A percentile compares a stretch with the other conserved stretches of the same genome.
phyloP scores from a whole-genome alignment of 2,797 vertebrate species.

The Microtus obscurus region DNA sequence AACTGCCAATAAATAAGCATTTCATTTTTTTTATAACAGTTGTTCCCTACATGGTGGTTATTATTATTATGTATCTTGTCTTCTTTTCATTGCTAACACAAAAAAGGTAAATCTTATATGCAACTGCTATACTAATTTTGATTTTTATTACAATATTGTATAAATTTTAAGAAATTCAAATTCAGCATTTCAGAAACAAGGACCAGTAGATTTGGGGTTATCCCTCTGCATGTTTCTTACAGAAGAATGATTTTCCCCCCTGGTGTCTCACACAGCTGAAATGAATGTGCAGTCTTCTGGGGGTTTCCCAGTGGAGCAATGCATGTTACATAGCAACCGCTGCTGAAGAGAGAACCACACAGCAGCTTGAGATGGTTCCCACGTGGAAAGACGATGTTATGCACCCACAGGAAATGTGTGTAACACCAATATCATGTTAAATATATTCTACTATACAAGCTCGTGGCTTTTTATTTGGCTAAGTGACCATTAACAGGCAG shows the following conservation, averaged over 20 bases:
- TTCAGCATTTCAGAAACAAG: constrained; percentile 73
- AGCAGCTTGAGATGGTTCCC: constrained; percentile 65
- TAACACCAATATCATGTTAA: constrained; percentile 58
- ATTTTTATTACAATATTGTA: constrained; percentile 62
- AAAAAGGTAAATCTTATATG: constrained; percentile 39
- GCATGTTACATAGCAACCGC: constrained; percentile 79
- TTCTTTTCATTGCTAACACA: constrained; percentile 40
- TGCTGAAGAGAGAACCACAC: constrained; percentile 72
- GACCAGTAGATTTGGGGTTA: constrained; percentile 47
- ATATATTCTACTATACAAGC: constrained; percentile 8
- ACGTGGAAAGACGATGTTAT: constrained; percentile 71
- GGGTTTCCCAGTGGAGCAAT: constrained; percentile 74
- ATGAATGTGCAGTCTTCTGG: constrained; percentile 72
- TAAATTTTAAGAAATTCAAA: constrained; percentile 69
- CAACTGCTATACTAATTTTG: neutral
- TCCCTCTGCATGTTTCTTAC: neutral
- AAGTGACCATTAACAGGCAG: constrained; percentile 17
- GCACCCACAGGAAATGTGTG: constrained; percentile 70
- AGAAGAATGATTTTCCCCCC: constrained; percentile 39
- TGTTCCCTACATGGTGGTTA: constrained; percentile 71
- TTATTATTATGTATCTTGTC: constrained; percentile 54
- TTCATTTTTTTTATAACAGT: constrained; percentile 63
- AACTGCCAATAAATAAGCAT: constrained; percentile 54
- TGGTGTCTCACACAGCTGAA: constrained; percentile 71
- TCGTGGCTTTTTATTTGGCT: constrained; percentile 39